Base-by-base conservation (phyloP, 2,113 vertebrate genomes). In the Lophura nycthemera region DNA sequence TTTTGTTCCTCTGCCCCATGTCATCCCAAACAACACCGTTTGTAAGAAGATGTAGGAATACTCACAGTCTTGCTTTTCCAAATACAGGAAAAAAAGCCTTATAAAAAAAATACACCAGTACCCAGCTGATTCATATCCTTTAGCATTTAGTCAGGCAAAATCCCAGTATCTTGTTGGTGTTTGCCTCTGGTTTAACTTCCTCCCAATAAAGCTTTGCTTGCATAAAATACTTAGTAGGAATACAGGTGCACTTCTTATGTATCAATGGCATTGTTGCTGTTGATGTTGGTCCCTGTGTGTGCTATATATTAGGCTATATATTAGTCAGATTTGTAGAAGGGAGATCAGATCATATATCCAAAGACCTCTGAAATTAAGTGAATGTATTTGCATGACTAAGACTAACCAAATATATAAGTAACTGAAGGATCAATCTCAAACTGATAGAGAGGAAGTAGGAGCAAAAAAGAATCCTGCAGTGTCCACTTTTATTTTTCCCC, bases 81-180 rank as follows among this genome's bases (percentile, higher is more conserved):
- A 92, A 88, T 65, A 90, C 17, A 81, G 59, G 86, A 88, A 42
- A 74, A 91, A 86, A 38, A 77, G 79, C 80, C 32, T 63, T 77
- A 79, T 50, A 3, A 2, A 36, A 67, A 93, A 86, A 64, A 63
- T 14, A 59, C 22, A 89, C 30, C 56, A 36, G 19, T 74, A 72
- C 52, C 73, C 38, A 64, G 36, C 64, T 83, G 36, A 32, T 61
- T 83, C 57, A 63, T 48, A 77, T 34, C 10, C 57, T 47, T 71
- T 47, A 61, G 21, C 47, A 54, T 71, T 71, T 83, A 95, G 70
- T 67, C n/a, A 69, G 59, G 24, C 5, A 86, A 64, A 52, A 54
- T 19, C 3, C 45, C 61, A 54, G 29, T 38, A 70, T 21, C 9
- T 60, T 83, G 40, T 12, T 80, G 32, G 24, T 40, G 74, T 67